phyloP scores from a whole-genome alignment of 1,140 invertebrate genomes.

The Diploscapter pachys region DNA sequence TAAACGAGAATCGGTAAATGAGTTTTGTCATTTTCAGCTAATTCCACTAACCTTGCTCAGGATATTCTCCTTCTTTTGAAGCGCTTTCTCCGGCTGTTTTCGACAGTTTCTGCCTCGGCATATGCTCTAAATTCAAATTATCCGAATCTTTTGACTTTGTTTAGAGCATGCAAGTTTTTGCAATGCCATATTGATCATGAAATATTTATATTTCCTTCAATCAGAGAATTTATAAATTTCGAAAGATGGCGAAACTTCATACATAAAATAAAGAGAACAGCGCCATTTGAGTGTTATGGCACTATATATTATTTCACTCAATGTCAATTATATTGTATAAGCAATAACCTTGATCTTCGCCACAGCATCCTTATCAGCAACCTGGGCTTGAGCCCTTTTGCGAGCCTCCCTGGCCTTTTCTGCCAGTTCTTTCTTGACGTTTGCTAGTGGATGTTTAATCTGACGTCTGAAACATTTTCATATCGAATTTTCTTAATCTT shows the following conservation, averaged over 20 bases:
- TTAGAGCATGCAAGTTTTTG: no score
- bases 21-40: not conserved
- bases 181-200: no score
- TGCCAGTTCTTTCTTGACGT: slow-evolving; percentile 7
- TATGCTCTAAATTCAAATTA: slow-evolving; percentile 5
- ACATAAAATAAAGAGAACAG: no score
- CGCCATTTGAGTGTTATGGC: no score
- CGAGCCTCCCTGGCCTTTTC: not conserved
- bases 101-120: slow-evolving; percentile 16
- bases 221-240: no score
- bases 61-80: slow-evolving; percentile 20
- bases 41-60: slow-evolving; percentile 6
- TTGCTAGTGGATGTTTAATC: slow-evolving; percentile 20
- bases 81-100: slow-evolving; percentile 16
- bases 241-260: no score
- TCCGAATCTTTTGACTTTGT: slow-evolving; percentile 5
- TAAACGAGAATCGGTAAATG: not conserved
- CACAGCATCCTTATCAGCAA: no score
- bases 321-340: no score
- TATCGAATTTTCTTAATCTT: not conserved
- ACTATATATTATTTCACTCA: no score
- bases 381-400: not conserved
- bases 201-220: no score
- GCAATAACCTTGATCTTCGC: no score
- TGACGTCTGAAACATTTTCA: slow-evolving; percentile 8